Base-by-base conservation (phyloP, 2,113 vertebrate species). In the Neoarius graeffei region DNA sequence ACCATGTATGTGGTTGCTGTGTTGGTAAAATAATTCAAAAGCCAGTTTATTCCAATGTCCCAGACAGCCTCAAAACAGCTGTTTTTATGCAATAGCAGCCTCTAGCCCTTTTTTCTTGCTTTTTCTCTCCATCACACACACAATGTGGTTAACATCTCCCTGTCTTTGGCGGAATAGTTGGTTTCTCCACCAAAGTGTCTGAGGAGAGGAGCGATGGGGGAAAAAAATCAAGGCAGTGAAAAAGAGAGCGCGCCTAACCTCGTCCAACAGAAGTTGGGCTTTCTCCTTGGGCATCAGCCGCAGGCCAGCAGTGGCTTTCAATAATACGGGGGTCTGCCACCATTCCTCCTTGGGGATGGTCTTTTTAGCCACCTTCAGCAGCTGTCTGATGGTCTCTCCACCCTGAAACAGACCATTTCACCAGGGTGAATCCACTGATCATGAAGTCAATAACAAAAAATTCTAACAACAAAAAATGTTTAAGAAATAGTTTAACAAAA, bases 281-380 rank as follows among this genome's bases (percentile, higher is more conserved):
- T 98, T 97, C 69, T 97, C 95, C 69, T 96, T 96, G 0, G 98
- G 96, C 85, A 99, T 94, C 88, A 99, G 92, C 27, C 98, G 96
- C 56, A 99, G 95, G 82, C 98, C 98, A 5, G 98, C 98, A 0
- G 98, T 99, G 88, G 98, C 98, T 95, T 97, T 99, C 91, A 99
- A 93, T 85, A 99, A 96, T 89, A 99, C 97, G 0, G 98, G 98
- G 9, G 98, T 99, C 91, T 93, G 96, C 83, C 90, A 95, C 98
- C 98, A 99, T 10, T 97, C 96, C 1, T 95, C 96, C 92, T 92
- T 95, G 10, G 98, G 98, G 23, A 99, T 93, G 0, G 97, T 96
- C 93, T 97, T 96, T 93, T 97, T 94, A 56, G 98, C 98, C 86
- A 97, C 92, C 85, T 96, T 96, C 92, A 99, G 93, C 88, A 99